Percentiles rank a stretch among this genome's conserved stretches.
These are phyloP conservation scores for Calephelis virginiensis DNA, from an alignment of 1,140 invertebrate genomes.

Conservation along the genomic window DNA sequence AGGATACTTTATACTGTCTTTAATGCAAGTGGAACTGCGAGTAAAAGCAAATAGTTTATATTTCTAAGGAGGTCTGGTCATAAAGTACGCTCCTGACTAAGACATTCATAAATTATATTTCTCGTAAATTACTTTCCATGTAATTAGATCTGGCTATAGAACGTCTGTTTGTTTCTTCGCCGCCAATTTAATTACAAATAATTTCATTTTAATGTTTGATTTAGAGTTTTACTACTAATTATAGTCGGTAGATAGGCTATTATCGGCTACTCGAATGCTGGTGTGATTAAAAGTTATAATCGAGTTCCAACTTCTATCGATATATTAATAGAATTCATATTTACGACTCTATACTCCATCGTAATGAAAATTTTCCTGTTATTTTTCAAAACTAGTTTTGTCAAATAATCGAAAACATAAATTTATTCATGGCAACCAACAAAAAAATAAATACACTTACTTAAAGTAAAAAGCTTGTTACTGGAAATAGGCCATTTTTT, in stretches of 20 bases:
- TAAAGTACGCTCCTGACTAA: neutral
- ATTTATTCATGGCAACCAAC: too few relatives aligned
- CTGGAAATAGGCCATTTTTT: too few relatives aligned
- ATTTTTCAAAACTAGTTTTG: too few relatives aligned
- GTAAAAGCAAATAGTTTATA: neutral
- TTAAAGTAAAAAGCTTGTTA: too few relatives aligned
- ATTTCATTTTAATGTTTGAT: slow-evolving; percentile 17
- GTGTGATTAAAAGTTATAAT: slow-evolving; percentile 16
- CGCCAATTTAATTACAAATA: slow-evolving; percentile 16
- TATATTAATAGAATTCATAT: slow-evolving; percentile 8
- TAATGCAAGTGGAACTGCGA: too few relatives aligned
- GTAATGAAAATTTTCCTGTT: neutral
- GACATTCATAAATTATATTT: neutral
- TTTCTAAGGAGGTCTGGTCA: neutral
- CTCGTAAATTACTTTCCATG: slow-evolving; percentile 6
- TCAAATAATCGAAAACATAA: too few relatives aligned
- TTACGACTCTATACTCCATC: neutral
- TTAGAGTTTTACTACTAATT: slow-evolving; percentile 17
- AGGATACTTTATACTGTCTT: too few relatives aligned
- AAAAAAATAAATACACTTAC: too few relatives aligned
- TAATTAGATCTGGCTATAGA: slow-evolving; percentile 15
- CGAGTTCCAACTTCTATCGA: slow-evolving; percentile 7
- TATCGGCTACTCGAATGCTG: slow-evolving; percentile 12
- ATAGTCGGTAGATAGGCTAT: slow-evolving; percentile 14
- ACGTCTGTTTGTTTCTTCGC: slow-evolving; percentile 12